A percentile compares a stretch with the other conserved stretches of the same genome.
These are phyloP conservation scores for Calyptomena viridis DNA, from an alignment of 2,113 vertebrate genomes.

Conservation along the genomic window DNA sequence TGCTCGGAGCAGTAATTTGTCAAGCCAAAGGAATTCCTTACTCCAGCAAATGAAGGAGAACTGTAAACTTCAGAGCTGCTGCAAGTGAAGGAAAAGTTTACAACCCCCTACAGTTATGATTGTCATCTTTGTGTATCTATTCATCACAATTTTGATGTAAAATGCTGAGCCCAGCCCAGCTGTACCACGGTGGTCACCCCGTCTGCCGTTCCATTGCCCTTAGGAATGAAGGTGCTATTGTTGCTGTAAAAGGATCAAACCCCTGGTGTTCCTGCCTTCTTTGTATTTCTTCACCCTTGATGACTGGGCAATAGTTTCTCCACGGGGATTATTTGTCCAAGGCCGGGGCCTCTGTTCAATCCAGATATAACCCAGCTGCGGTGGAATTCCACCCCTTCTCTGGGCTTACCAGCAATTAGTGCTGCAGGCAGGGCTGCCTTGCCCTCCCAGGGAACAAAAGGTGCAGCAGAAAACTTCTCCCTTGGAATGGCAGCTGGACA, in stretches of 20 bases:
- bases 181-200: not conserved
- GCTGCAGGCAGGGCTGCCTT: not conserved
- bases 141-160: not conserved
- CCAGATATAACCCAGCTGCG: not conserved
- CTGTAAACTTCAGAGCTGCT: not conserved
- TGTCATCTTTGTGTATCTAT: not conserved
- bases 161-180: not conserved
- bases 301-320: slow-evolving; percentile 34
- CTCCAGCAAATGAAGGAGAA: not conserved
- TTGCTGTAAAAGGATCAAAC: not conserved
- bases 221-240: slow-evolving; percentile 1
- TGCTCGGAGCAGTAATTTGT: not conserved
- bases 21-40: not conserved
- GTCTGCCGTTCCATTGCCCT: not conserved
- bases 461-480: not conserved
- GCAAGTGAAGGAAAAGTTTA: not conserved
- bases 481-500: slow-evolving; percentile 12
- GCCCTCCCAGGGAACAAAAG: slow-evolving; percentile 13
- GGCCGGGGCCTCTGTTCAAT: not conserved
- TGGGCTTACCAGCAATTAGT: slow-evolving; percentile 6
- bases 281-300: slow-evolving; percentile 23
- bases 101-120: not conserved
- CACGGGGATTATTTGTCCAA: slow-evolving; percentile 20
- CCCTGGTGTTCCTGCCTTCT: not conserved
- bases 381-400: slow-evolving; percentile 19